Evolutionary conservation across 2,113 vertebrate genomes (phyloP), one percentile per base, ranked within the genome.

Genomic region (Alaudala cheleensis): DNA sequence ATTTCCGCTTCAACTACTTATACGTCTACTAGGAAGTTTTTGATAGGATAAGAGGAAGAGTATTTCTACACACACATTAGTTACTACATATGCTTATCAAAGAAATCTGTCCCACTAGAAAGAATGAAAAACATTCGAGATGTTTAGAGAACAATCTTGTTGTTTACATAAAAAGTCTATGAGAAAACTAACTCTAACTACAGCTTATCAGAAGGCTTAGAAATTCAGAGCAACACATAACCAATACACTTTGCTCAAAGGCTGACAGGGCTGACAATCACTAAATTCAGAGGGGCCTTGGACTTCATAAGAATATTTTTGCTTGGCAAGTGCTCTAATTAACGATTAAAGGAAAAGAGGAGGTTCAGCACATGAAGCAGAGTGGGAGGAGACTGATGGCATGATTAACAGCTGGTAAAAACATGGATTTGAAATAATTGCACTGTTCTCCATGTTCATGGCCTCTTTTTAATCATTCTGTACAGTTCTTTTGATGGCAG

Each of bases 341-440:
- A 62, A 79, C 54, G 54, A 70, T 88, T 70, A 95, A 90, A 94
- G 67, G 71, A 91, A 94, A 85, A 1, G 8, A 91, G 77, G 50
- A 71, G 26, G 45, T 54, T 72, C 50, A 82, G 74, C 29, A 42
- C 45, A 45, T 37, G 74, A 92, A 94, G 67, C 81, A 73, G 73
- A 85, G n/a, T 26, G 62, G 57, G 66, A 92, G 62, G 40, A 81
- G 93, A 87, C n/a, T 91, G 50, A 49, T 80, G 81, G 66, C 54
- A 50, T 51, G 71, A 95, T 91, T 94, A 93, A 77, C 62, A 88
- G 47, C 66, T 90, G 69, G 74, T 58, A 69, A 85, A 97, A 95
- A 58, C 14, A 77, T 2, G 13, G 67, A 62, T 73, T 79, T 47
- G 23, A 90, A 95, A 65, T 93, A 88, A 91, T 20, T 91, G 50